phyloP scores from a whole-genome alignment of 2,797 vertebrate species.

The Numenius phaeopus region DNA sequence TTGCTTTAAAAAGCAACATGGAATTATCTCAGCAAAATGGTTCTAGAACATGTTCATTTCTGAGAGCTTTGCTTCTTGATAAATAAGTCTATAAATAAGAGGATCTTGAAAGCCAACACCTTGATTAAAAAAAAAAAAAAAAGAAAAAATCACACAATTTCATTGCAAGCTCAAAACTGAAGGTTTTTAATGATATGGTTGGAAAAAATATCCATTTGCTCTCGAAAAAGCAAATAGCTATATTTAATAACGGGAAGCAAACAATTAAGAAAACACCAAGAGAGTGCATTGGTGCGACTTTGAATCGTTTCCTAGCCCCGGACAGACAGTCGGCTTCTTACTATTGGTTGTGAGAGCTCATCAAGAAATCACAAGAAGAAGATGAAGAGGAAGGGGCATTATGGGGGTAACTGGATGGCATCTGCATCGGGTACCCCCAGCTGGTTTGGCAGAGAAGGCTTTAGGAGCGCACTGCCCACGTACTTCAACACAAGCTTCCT shows the following conservation, averaged over 20 bases:
- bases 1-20: not conserved
- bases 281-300: not conserved
- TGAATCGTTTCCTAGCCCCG: not conserved
- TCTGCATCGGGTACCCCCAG: not conserved
- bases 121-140: not conserved
- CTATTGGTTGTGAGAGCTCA: not conserved
- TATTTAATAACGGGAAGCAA: not conserved
- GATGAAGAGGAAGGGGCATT: not conserved
- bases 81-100: not conserved
- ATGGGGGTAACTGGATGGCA: not conserved
- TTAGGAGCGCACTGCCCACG: rapidly evolving
- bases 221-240: not conserved
- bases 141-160: not conserved
- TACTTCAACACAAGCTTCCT: not conserved
- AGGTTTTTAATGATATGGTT: rapidly evolving
- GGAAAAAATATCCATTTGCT: not conserved
- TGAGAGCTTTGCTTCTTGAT: not conserved
- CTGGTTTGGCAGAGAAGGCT: not conserved
- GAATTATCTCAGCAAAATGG: not conserved
- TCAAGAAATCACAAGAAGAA: not conserved
- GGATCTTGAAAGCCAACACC: not conserved
- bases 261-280: not conserved
- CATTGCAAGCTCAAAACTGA: not conserved
- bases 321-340: not conserved
- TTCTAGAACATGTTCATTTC: not conserved